Evolutionary conservation across 2,797 vertebrate species (phyloP), one percentile per base, ranked within the genome.

Genomic region (Vireo griseus): DNA sequence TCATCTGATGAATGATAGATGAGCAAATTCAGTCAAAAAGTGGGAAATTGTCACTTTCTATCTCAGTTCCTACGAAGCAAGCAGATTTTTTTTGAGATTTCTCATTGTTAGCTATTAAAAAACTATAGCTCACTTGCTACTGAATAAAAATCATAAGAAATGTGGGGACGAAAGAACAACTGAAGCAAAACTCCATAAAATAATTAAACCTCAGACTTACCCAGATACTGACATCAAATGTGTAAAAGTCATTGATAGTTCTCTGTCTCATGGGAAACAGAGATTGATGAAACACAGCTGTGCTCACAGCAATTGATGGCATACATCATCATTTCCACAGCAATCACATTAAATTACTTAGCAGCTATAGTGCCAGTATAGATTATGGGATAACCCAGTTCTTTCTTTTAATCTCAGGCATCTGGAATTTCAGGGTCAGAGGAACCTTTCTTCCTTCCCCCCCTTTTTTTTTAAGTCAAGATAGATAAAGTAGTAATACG

Each of bases 211-310:
- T 89, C 78, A 80, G 87, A 68, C 39, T 77, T 94, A 85, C 69
- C 74, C 80, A 75, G 89, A 88, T 8, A 28, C 25, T 63, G 78
- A 83, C 62, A 84, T 97, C 93, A 88, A 95, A 82, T 81, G 69
- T 88, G 39, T 69, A 91, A 77, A 79, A 96, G 78, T 63, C 85
- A 92, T 84, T 85, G 92, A 93, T 91, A 77, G 81, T 68, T 92
- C 81, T 90, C 77, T 45, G 77, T 84, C 79, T 90, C 78, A 75
- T 74, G 85, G 87, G 80, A 91, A 96, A 90, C 57, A 94, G 80
- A 96, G 87, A 94, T 25, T 95, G 92, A 97, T 94, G 83, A 96
- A 94, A 94, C 90, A 92, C 95, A 97, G 88, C 92, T 98, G 96
- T 91, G 85, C 90, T 96, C 88, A 94, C 94, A 90, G 94, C 79